Conservation (phyloP, 1,140 invertebrate species). For the Parapsyche elsis region DNA sequence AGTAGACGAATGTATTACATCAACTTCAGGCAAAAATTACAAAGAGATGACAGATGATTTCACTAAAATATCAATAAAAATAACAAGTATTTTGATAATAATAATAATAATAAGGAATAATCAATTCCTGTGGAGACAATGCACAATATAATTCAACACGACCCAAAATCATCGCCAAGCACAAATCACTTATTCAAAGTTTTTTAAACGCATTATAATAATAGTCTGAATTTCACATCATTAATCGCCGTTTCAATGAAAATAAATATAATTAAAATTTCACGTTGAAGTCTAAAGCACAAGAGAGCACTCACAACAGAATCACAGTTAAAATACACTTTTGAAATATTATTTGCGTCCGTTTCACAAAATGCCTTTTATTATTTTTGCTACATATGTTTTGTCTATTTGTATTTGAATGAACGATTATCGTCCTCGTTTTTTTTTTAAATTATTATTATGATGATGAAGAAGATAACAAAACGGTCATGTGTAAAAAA, state of each 20-base stretch:
- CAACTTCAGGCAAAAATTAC: conserved; percentile 8
- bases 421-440: too few relatives aligned
- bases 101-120: conserved; percentile 8
- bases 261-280: conserved; percentile 38
- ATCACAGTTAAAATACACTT: conserved; percentile 40
- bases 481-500: not conserved
- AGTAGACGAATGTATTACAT: conserved; percentile 21
- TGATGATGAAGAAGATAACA: not conserved
- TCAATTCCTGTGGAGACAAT: conserved; percentile 26
- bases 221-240: conserved; percentile 17
- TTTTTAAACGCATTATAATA: not conserved
- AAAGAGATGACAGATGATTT: not conserved
- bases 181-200: conserved; percentile 27
- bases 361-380: not conserved
- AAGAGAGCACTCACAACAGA: conserved; percentile 41
- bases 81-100: conserved; percentile 16
- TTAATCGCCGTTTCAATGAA: conserved; percentile 35
- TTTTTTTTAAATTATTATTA: not conserved
- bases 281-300: conserved; percentile 33
- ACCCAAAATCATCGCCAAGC: conserved; percentile 36
- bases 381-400: not conserved
- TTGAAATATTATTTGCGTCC: conserved; percentile 13
- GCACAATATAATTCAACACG: conserved; percentile 12
- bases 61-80: conserved; percentile 24
- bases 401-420: too few relatives aligned